A percentile compares a stretch with the other conserved stretches of the same genome.
These are phyloP conservation scores for Mus spicilegus DNA, from an alignment of 2,113 vertebrate genomes.

Conservation along the genomic window DNA sequence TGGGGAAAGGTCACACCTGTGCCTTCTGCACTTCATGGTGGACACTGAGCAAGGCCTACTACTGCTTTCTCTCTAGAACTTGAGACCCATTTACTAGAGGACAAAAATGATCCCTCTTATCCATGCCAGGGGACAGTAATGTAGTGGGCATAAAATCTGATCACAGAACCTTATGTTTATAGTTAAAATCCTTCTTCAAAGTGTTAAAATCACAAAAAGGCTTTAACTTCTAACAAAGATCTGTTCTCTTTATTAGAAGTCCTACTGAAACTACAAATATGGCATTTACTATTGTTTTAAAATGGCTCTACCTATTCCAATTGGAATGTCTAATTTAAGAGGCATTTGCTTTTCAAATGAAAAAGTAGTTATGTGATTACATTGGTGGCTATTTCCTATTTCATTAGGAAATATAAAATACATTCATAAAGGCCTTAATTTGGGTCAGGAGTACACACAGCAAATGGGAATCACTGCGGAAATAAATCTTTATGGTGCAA, in stretches of 20 bases:
- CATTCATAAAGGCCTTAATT: slow-evolving; percentile 64
- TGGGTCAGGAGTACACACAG: slow-evolving; percentile 10
- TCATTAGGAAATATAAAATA: slow-evolving; percentile 66
- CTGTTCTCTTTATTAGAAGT: slow-evolving; percentile 5
- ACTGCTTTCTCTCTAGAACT: neutral
- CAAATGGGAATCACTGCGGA: neutral
- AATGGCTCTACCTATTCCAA: slow-evolving; percentile 1
- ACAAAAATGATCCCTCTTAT: neutral
- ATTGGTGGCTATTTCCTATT: slow-evolving; percentile 43
- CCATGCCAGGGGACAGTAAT: neutral
- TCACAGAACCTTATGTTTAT: neutral
- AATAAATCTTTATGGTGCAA: neutral
- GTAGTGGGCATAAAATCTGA: neutral
- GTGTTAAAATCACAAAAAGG: slow-evolving; percentile 36
- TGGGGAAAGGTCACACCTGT: neutral
- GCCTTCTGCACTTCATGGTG: neutral
- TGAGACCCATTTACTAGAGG: neutral
- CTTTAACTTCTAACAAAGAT: slow-evolving; percentile 48
- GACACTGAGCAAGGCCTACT: neutral
- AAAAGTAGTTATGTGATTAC: neutral
- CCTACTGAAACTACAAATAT: neutral
- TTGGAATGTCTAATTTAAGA: slow-evolving; percentile 47
- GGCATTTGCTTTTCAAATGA: slow-evolving; percentile 54
- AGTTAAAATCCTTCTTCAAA: slow-evolving; percentile 5
- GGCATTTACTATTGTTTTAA: neutral